Base-by-base conservation (phyloP, 1,140 invertebrate genomes). In the Dreissena polymorpha region DNA sequence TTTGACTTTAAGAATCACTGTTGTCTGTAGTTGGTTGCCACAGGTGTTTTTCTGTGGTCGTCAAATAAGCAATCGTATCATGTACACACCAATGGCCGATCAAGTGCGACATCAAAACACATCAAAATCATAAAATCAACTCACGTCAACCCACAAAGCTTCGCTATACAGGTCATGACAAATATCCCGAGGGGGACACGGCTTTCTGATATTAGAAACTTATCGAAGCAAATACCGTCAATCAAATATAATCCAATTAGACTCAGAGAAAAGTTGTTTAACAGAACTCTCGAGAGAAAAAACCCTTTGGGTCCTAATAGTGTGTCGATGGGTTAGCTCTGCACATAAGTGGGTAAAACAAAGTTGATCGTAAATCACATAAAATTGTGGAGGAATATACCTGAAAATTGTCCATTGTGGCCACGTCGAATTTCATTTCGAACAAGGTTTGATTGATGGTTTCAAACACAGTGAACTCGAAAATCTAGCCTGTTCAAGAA, bases 401-500 rank as follows among this genome's bases (percentile, higher is more conserved):
- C 73, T 39, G 25, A 39, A 39, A 51, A 75, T 75, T 75, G 64
- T 50, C 73, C 25, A 64, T 75, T 75, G 51, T 64, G 57, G 14
- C 7, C 10, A 63, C 73, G 73, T 75, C 73, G 64, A 75, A 49
- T 64, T 60, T 64, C 73, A 60, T 75, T 75, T 29, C 3, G 27
- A 50, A 64, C 57, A 25, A 75, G 73, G 49, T n/a, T 75, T 75
- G 73, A 75, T 64, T 29, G 27, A 75, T 75, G 27, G 60, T 23
- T 64, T 75, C 39, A 55, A 21, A 10, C 73, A 65, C 60, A 14
- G 16, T 49, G 73, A 75, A 75, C 73, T 68, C 25, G 18, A 16
- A 60, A 60, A 60, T 60, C 3, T 60, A 2, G 57, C 10, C 57
- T 60, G 57, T 23, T 60, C 21, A 18, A n/a, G 39, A n/a, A 60